These are phyloP conservation scores for Macaca fascicularis DNA, from an alignment of 2,113 vertebrate species.

Conservation along the genomic window T2T-MFA8v1.1 NC_088389.1:75048501-75049000, in stretches of 20 bases:
- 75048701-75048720: slow-evolving; percentile 52
- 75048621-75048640: slow-evolving; percentile 77
- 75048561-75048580: not conserved
- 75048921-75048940: slow-evolving; percentile 68
- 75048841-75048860: not conserved
- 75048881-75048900: slow-evolving; percentile 55
- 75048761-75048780: not conserved
- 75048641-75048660: slow-evolving; percentile 70
- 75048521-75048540: slow-evolving; percentile 54
- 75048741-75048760: slow-evolving; percentile 50
- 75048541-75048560: slow-evolving; percentile 60
- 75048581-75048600: slow-evolving; percentile 74
- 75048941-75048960: slow-evolving; percentile 64
- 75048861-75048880: slow-evolving; percentile 40
- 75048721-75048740: too few relatives aligned
- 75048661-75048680: slow-evolving; percentile 59
- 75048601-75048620: slow-evolving; percentile 57
- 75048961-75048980: slow-evolving; percentile 63
- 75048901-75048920: slow-evolving; percentile 34
- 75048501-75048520: slow-evolving; percentile 27
- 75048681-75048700: slow-evolving; percentile 67
- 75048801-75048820: slow-evolving; percentile 28
- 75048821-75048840: slow-evolving; percentile 50
- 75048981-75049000: slow-evolving; percentile 67
- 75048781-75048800: not conserved